Evolutionary conservation across 2,797 vertebrate species (phyloP).

Genomic region (Limnodromus scolopaceus): DNA sequence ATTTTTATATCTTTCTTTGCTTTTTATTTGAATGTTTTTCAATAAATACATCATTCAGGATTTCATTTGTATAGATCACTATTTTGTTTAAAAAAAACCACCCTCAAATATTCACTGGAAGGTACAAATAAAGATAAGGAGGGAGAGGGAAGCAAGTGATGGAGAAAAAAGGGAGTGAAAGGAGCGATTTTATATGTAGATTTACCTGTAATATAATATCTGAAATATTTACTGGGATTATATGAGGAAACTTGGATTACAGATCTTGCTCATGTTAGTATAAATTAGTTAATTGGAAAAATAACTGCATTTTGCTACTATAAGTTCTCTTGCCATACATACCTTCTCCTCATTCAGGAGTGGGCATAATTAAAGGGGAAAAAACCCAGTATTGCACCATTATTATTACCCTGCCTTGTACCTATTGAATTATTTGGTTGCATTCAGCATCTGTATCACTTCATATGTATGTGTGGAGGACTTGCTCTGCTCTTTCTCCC

Average conservation of each 20-base stretch:
- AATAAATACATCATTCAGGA: neutral
- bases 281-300: neutral
- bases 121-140: neutral
- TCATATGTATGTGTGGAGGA: neutral
- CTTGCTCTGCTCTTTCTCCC: neutral
- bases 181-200: neutral
- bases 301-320: neutral
- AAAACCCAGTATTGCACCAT: neutral
- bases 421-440: neutral
- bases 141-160: neutral
- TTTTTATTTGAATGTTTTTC: neutral
- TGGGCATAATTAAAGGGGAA: neutral
- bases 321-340: neutral
- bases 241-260: neutral
- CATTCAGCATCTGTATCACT: neutral
- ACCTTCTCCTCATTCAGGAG: neutral
- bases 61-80: neutral
- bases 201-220: neutral
- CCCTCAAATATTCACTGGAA: neutral
- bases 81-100: neutral
- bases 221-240: neutral
- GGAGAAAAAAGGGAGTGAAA: neutral
- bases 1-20: neutral
- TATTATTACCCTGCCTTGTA: neutral
- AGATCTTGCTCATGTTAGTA: neutral